phyloP scores from a whole-genome alignment of 2,888 invertebrate species.

The Trachelus iudaicus region DNA sequence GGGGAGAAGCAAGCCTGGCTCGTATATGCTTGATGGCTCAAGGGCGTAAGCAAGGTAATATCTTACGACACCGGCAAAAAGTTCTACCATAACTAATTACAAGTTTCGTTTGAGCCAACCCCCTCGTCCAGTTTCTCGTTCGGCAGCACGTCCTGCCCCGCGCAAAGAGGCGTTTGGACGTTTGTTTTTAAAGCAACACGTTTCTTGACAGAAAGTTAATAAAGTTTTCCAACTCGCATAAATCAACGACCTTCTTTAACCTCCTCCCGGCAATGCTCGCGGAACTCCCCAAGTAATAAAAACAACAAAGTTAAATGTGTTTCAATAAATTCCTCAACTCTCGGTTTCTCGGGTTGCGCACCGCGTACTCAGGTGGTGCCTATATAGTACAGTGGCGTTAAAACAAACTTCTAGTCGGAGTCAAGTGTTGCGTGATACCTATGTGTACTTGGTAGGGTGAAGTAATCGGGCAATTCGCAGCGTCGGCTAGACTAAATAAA shows the following conservation, averaged over 20 bases:
- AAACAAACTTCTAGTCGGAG: background rate
- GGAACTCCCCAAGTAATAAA: constrained; percentile 29
- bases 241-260: constrained; percentile 51
- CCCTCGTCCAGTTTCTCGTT: background rate
- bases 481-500: background rate
- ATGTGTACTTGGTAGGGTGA: background rate
- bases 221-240: constrained; percentile 57
- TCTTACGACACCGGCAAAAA: constrained; percentile 11
- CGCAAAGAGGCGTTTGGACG: constrained; percentile 8
- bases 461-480: background rate
- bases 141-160: constrained; percentile 5
- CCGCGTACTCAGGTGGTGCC: background rate
- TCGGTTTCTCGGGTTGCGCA: constrained; percentile 2
- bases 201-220: constrained; percentile 52
- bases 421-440: background rate
- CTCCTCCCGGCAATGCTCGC: background rate
- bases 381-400: background rate
- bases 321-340: constrained; percentile 44
- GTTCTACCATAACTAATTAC: constrained; percentile 16
- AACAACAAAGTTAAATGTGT: constrained; percentile 48
- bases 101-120: constrained; percentile 12
- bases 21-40: background rate
- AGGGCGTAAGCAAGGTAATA: background rate
- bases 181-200: constrained; percentile 33
- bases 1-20: background rate